phyloP scores from a whole-genome alignment of 2,888 invertebrate species.

The Folsomia candida region DNA sequence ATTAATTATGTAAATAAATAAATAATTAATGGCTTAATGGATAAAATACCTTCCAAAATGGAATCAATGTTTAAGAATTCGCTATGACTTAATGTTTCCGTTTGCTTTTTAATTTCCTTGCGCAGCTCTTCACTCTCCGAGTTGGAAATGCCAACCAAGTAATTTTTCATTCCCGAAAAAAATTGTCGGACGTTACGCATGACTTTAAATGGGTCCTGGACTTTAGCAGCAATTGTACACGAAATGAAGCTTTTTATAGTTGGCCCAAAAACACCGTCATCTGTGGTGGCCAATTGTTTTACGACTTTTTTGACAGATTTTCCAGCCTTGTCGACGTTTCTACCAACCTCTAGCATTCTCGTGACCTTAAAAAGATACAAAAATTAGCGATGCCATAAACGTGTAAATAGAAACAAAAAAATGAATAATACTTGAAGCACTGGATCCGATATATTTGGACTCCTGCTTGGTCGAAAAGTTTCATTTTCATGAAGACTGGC shows the following conservation, averaged over 20 bases:
- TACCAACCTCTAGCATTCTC: conserved; percentile 45
- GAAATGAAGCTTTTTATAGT: conserved; percentile 49
- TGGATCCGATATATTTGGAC: conserved; percentile 5
- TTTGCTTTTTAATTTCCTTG: conserved; percentile 48
- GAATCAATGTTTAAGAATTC: conserved; percentile 95
- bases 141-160: conserved; percentile 64
- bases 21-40: too few relatives aligned
- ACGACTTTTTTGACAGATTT: conserved; percentile 42
- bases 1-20: too few relatives aligned
- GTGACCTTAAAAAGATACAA: conserved; percentile 42
- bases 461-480: conserved; percentile 27
- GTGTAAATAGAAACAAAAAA: conserved; percentile 4
- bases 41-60: conserved; percentile 88
- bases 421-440: not conserved
- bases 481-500: conserved; percentile 30
- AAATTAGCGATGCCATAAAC: not conserved
- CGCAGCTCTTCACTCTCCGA: conserved; percentile 43
- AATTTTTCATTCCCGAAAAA: conserved; percentile 98
- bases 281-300: conserved; percentile 42
- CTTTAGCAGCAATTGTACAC: conserved; percentile 49
- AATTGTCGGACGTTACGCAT: conserved; percentile 76
- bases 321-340: conserved; percentile 45
- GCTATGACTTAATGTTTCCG: conserved; percentile 68
- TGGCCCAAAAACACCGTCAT: conserved; percentile 49
- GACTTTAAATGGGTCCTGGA: conserved; percentile 51